phyloP scores from a whole-genome alignment of 2,888 invertebrate genomes.

The Ichneumoninae sp. region DNA sequence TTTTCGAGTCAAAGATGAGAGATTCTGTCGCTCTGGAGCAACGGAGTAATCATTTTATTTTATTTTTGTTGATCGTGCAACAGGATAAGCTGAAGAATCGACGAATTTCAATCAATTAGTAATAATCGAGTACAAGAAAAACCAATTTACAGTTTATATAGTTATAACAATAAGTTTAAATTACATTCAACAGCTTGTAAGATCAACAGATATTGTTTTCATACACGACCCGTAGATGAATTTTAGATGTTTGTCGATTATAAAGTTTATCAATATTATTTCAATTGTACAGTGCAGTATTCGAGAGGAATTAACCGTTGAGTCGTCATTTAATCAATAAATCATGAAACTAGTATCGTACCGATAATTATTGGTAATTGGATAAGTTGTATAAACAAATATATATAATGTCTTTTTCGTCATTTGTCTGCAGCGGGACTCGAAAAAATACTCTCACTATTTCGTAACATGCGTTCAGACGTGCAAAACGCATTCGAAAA shows the following conservation, averaged over 20 bases:
- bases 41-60: not conserved
- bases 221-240: not conserved
- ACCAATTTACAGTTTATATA: conserved; percentile 3
- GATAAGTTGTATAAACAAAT: conserved; percentile 4
- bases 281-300: conserved; percentile 50
- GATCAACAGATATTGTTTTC: conserved; percentile 9
- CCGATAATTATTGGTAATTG: conserved; percentile 6
- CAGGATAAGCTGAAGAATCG: not conserved
- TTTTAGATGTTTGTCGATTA: conserved; percentile 6
- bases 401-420: not conserved
- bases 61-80: not conserved
- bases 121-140: not conserved
- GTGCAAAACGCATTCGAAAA: not conserved
- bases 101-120: not conserved
- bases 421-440: not conserved
- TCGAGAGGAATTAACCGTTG: conserved; percentile 21
- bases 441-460: conserved; percentile 6
- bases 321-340: conserved; percentile 59
- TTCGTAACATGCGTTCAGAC: not conserved
- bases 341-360: conserved; percentile 33
- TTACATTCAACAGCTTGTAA: not conserved
- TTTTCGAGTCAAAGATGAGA: not conserved
- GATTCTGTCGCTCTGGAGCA: not conserved
- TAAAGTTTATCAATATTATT: conserved; percentile 23
- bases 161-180: conserved; percentile 1